Evolutionary conservation across 92 coral and sea anemone genomes (phyloP).

Genomic region (Meandrina meandrites): DNA sequence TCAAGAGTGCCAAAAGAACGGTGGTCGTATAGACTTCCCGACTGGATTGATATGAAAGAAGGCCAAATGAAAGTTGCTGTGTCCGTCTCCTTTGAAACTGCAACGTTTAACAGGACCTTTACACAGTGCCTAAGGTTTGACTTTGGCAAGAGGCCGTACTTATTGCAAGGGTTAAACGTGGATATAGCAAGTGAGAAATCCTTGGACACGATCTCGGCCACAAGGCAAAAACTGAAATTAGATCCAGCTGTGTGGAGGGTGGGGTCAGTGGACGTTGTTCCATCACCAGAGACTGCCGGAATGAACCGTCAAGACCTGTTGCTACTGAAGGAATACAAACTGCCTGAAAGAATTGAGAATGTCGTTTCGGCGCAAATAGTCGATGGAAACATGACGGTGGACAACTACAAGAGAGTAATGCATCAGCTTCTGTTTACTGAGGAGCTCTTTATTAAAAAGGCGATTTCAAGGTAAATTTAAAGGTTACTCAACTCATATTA

Average conservation of each 20-base stretch:
- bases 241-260: constrained; percentile 37
- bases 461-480: constrained; percentile 55
- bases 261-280: constrained; percentile 16
- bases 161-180: constrained; percentile 47
- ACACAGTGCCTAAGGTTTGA: constrained; percentile 61
- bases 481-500: background rate
- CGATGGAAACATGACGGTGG: constrained; percentile 28
- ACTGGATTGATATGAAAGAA: background rate
- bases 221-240: constrained; percentile 11
- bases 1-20: background rate
- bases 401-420: constrained; percentile 61
- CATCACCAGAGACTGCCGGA: background rate
- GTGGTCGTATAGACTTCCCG: constrained; percentile 6
- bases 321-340: constrained; percentile 42
- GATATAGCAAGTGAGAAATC: constrained; percentile 50
- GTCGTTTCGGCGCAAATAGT: constrained; percentile 47
- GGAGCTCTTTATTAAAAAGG: constrained; percentile 61
- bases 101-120: constrained; percentile 43
- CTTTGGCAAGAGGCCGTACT: constrained; percentile 56
- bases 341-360: constrained; percentile 50
- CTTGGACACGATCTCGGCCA: background rate
- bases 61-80: constrained; percentile 31
- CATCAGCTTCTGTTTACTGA: constrained; percentile 70
- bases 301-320: background rate
- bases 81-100: constrained; percentile 34